Evolutionary conservation across 2,797 vertebrate species (phyloP), one percentile per base, ranked within the genome.

Genomic region (Fundulus diaphanus): DNA sequence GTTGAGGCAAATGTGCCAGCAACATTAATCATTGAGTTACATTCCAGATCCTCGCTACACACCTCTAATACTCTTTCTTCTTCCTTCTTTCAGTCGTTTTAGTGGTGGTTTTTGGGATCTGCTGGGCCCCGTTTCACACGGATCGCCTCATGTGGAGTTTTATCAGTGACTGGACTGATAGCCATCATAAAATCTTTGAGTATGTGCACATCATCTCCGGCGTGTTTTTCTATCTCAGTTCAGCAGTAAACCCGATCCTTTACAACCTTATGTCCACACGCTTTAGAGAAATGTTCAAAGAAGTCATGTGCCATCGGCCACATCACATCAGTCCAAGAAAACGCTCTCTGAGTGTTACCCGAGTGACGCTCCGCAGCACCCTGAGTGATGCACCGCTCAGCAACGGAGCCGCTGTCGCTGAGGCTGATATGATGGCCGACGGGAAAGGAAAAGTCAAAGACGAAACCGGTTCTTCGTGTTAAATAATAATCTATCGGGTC

Each of bases 71-170:
- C 40, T 37, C 37, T 79, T 3, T 75, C 42, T 86, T 29, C 74
- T 13, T 35, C 0, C 0, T 81, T 77, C 65, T 81, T 80, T 72
- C 93, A 99, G 97, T 97, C 0, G 93, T 96, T 46, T 93, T 99
- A 85, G 98, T 99, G 75, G 93, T 98, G 82, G 96, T 99, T 63
- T 99, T 99, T 0, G 96, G 94, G 44, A 95, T 98, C 92, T 98
- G 98, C 91, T 99, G 98, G 98, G 98, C 98, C 9, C 98, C 97
- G 0, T 99, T 99, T 89, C 97, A 99, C 84, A 94, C 93, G 0
- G 98, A 99, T 78, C 96, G 97, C 13, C 95, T 99, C 2, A 96
- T 99, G 95, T 98, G 98, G 98, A 98, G 97, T 85, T 97, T 96
- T 18, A 85, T 98, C 86, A 92, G 88, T 15, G 70, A 92, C 13